A percentile compares a stretch with the other conserved stretches of the same genome.
phyloP scores from a whole-genome alignment of 2,113 vertebrate genomes.

The Arizona elegans region DNA sequence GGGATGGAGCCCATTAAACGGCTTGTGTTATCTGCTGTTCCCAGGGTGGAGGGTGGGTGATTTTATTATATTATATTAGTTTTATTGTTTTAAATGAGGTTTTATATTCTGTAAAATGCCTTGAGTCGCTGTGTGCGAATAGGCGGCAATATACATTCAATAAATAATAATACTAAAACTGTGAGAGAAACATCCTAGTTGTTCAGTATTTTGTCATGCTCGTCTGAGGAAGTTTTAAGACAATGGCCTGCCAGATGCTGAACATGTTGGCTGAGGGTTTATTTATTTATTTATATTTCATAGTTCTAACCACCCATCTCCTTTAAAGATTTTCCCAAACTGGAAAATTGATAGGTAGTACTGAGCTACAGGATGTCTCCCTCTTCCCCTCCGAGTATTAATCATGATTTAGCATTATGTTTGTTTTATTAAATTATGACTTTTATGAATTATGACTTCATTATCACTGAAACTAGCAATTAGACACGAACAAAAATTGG shows the following conservation, averaged over 20 bases:
- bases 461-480: background rate
- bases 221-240: background rate
- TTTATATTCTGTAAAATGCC: no score
- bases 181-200: background rate
- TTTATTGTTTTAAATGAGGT: no score
- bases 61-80: no score
- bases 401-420: background rate
- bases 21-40: no score
- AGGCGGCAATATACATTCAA: no score
- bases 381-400: background rate
- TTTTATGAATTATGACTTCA: background rate
- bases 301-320: no score
- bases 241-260: background rate
- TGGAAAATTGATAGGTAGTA: background rate
- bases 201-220: background rate
- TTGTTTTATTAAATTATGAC: no score
- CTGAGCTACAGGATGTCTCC: background rate
- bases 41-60: no score
- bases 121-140: no score
- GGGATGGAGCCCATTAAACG: no score
- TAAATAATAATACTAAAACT: no score
- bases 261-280: background rate
- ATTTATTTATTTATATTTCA: no score
- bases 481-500: background rate
- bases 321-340: background rate